phyloP scores from a whole-genome alignment of 2,113 vertebrate species.

The Trinectes maculatus region DNA sequence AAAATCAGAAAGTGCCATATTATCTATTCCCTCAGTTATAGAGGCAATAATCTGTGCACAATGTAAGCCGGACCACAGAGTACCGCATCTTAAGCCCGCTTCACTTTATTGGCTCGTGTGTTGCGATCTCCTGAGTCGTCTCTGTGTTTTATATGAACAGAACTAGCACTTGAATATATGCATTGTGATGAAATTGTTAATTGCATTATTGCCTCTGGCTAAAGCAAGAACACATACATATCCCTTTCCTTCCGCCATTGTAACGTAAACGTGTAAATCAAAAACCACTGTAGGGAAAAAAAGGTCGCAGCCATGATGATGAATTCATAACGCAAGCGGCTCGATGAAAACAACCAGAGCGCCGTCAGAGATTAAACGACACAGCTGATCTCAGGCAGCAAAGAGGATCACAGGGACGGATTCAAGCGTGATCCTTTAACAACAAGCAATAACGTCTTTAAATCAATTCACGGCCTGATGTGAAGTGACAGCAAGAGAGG shows the following conservation, averaged over 20 bases:
- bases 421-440: too few relatives aligned
- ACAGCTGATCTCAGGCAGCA: neutral
- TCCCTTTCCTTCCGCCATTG: too few relatives aligned
- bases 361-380: neutral
- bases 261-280: neutral
- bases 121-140: slow-evolving; percentile 37
- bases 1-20: slow-evolving; percentile 61
- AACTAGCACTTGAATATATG: neutral
- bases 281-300: neutral
- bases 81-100: slow-evolving; percentile 59
- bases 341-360: slow-evolving; percentile 1
- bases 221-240: neutral
- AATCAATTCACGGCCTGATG: neutral
- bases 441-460: neutral
- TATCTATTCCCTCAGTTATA: slow-evolving; percentile 71
- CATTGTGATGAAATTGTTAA: slow-evolving; percentile 13
- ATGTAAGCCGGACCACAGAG: slow-evolving; percentile 52
- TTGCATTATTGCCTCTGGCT: neutral
- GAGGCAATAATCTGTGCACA: slow-evolving; percentile 68
- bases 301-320: neutral
- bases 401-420: neutral
- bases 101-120: slow-evolving; percentile 57
- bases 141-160: slow-evolving; percentile 34
- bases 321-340: slow-evolving; percentile 7
- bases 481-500: neutral